Conservation (phyloP, 2,797 vertebrate genomes). For the Cryptoblepharus egeriae region DNA sequence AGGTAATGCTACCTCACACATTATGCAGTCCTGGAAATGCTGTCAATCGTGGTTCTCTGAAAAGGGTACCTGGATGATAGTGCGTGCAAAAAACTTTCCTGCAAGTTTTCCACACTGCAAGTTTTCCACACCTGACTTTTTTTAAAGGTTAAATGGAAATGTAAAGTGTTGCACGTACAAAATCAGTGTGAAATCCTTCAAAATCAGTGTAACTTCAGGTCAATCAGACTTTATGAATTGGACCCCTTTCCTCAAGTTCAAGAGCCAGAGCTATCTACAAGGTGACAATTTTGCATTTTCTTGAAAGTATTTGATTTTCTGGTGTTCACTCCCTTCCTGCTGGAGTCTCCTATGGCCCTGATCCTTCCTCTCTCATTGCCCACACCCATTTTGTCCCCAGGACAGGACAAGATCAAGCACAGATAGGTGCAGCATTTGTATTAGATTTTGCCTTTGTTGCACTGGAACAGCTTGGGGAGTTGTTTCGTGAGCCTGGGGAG, state of each 20-base stretch:
- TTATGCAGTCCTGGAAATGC: not conserved
- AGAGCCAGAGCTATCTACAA: not conserved
- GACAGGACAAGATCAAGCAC: not conserved
- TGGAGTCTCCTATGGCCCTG: not conserved
- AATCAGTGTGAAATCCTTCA: not conserved
- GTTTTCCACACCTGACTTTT: not conserved
- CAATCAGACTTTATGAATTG: not conserved
- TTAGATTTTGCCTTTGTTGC: not conserved
- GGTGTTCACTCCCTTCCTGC: not conserved
- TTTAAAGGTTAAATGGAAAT: not conserved
- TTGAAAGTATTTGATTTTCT: not conserved
- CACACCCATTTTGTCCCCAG: not conserved
- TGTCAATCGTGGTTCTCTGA: not conserved
- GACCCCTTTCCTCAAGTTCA: not conserved
- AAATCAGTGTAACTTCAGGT: not conserved
- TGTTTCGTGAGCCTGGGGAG: not conserved
- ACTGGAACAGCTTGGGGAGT: not conserved
- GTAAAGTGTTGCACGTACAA: not conserved
- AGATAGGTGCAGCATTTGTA: not conserved
- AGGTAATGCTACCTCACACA: not conserved
- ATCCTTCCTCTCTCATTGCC: not conserved
- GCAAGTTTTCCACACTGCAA: constrained; percentile 30
- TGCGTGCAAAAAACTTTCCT: constrained; percentile 16
- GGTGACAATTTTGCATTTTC: no score
- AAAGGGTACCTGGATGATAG: not conserved